Base-by-base conservation (phyloP, 2,113 vertebrate species). In the Cariama cristata region DNA sequence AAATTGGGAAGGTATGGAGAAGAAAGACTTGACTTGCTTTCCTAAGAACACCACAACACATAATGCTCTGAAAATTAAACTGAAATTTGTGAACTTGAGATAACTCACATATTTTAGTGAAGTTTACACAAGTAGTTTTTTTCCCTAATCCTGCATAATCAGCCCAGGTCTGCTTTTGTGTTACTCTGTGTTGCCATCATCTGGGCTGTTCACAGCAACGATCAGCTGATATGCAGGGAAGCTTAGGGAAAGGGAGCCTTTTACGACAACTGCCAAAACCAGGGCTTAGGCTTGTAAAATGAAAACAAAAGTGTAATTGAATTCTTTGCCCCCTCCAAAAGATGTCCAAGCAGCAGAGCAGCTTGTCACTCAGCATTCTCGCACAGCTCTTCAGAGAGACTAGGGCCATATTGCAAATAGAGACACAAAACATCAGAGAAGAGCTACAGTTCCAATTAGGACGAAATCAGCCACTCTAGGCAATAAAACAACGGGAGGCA, bases 401-500 rank as follows among this genome's bases (percentile, higher is more conserved):
- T 58, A 0, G 24, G 56, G 80, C 86, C 96, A 95, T 74, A 84
- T 98, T 98, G 98, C 97, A 99, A 99, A 99, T 96, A 98, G 97
- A 99, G 98, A 98, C 98, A 98, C 98, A 98, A 98, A 98, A 98
- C 91, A 95, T 95, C 98, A 98, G 85, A 97, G 97, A 97, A 98
- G 98, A 98, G 98, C 98, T 97, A 97, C 93, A 79, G 95, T 81
- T 97, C 98, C 98, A 99, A 99, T 99, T 99, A 99, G 98, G 97
- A 97, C 79, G 73, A 98, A 98, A 98, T 98, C 98, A 98, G 98
- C 98, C 98, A 99, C 98, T 98, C 96, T 45, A 63, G 94, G 97
- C 95, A 93, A 97, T 99, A 99, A 99, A 99, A 98, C 98, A 98
- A 97, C 95, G 19, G 98, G 98, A 98, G 98, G 97, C 98, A 94